phyloP scores from a whole-genome alignment of 2,797 vertebrate genomes.

The Euphonia xanthogaster region DNA sequence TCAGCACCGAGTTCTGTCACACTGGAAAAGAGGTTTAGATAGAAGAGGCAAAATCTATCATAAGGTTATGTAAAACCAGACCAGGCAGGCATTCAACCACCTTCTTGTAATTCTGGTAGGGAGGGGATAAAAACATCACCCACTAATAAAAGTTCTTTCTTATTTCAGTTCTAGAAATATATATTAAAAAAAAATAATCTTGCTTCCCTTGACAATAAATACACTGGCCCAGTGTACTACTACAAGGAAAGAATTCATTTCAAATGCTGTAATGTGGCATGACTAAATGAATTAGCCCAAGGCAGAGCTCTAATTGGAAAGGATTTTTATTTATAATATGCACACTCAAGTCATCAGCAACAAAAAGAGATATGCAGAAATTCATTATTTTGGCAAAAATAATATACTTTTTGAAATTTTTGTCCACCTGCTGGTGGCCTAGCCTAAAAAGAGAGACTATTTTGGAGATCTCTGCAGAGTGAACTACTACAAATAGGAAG shows the following conservation, averaged over 20 bases:
- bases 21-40: not conserved
- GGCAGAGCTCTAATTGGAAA: not conserved
- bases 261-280: not conserved
- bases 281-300: not conserved
- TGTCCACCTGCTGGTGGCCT: not conserved
- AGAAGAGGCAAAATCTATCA: not conserved
- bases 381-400: not conserved
- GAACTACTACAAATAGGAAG: not conserved
- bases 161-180: not conserved
- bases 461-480: not conserved
- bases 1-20: not conserved
- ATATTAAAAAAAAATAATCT: not conserved
- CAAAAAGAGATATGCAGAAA: not conserved
- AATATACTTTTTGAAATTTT: not conserved
- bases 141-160: not conserved
- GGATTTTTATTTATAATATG: not conserved
- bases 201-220: not conserved
- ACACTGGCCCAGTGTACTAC: not conserved
- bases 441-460: not conserved
- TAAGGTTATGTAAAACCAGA: not conserved
- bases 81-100: not conserved
- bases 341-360: not conserved
- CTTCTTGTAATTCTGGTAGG: not conserved
- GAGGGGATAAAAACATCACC: not conserved
- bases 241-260: not conserved